A percentile compares a stretch with the other conserved stretches of the same genome.
Conservation (phyloP, 2,888 invertebrate species). For the Endotricha flammealis region DNA sequence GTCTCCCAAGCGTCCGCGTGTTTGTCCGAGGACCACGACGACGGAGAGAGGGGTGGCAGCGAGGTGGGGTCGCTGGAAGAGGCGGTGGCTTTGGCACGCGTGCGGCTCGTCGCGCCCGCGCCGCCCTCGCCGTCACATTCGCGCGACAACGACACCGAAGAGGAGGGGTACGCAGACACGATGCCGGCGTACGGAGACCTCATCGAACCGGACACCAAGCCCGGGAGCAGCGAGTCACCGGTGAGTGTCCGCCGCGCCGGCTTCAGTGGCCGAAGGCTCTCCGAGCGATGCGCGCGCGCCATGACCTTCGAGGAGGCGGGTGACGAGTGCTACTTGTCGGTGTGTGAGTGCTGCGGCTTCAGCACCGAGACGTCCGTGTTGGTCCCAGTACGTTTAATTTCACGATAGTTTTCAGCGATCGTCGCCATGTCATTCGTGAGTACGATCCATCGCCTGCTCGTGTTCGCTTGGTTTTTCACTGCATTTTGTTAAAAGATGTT, state of each 20-base stretch:
- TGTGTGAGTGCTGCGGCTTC: conserved; percentile 77
- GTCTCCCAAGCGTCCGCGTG: conserved; percentile 73
- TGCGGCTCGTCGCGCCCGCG: conserved; percentile 59
- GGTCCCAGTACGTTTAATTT: conserved; percentile 72
- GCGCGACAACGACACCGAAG: conserved; percentile 62
- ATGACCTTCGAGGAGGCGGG: conserved; percentile 73
- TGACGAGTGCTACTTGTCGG: conserved; percentile 69
- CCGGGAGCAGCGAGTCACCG: conserved; percentile 47
- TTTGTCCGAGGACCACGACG: conserved; percentile 73
- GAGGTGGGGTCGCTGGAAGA: conserved; percentile 74
- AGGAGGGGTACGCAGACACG: conserved; percentile 65
- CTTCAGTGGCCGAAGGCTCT: conserved; percentile 52
- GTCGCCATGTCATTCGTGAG: conserved; percentile 71
- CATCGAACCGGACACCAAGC: conserved; percentile 58
- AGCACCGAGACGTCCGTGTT: conserved; percentile 70
- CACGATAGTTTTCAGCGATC: conserved; percentile 66
- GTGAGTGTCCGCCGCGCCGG: conserved; percentile 42
- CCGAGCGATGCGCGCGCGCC: conserved; percentile 73
- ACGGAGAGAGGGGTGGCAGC: conserved; percentile 50
- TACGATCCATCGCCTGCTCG: conserved; percentile 51
- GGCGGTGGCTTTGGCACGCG: conserved; percentile 70
- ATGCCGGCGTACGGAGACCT: conserved; percentile 77
- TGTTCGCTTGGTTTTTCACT: conserved; percentile 40
- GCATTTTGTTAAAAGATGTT: conserved; percentile 18
- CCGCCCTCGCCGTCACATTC: conserved; percentile 57